A percentile compares a stretch with the other conserved stretches of the same genome.
Evolutionary conservation across 2,113 vertebrate species (phyloP).

Genomic region (Pseudorasbora parva): DNA sequence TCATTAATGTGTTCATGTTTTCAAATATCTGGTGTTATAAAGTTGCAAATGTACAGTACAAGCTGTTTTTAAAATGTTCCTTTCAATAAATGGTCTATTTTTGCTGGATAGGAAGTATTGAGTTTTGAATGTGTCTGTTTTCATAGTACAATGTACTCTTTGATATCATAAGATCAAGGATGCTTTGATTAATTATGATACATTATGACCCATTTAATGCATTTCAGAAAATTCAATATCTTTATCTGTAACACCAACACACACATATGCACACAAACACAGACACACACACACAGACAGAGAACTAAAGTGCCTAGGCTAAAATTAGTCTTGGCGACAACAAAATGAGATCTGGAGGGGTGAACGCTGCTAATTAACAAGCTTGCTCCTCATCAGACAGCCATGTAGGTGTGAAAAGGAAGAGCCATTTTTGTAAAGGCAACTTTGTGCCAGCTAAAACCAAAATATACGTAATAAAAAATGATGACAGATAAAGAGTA

Average conservation of each 20-base stretch:
- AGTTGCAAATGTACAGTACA: background rate
- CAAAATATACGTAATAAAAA: background rate
- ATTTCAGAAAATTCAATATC: background rate
- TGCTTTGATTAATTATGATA: background rate
- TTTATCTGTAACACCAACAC: background rate
- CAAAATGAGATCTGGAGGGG: background rate
- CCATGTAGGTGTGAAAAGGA: slow-evolving; percentile 22
- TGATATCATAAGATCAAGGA: background rate
- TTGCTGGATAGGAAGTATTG: background rate
- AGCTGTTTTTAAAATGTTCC: background rate
- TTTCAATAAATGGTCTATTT: background rate
- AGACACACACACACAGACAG: background rate
- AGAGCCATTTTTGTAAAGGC: slow-evolving; percentile 19
- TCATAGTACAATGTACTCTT: background rate
- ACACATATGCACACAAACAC: background rate
- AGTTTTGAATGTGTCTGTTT: background rate
- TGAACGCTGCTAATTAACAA: slow-evolving; percentile 15
- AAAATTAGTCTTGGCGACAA: slow-evolving; percentile 27
- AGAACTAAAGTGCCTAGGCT: background rate
- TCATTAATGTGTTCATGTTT: background rate
- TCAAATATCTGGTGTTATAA: background rate
- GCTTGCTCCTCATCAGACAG: slow-evolving; percentile 20
- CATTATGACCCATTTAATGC: background rate
- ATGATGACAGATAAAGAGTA: background rate
- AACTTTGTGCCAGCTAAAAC: background rate